Conservation (phyloP, 1,140 invertebrate species). For the Pectinophora gossypiella region DNA sequence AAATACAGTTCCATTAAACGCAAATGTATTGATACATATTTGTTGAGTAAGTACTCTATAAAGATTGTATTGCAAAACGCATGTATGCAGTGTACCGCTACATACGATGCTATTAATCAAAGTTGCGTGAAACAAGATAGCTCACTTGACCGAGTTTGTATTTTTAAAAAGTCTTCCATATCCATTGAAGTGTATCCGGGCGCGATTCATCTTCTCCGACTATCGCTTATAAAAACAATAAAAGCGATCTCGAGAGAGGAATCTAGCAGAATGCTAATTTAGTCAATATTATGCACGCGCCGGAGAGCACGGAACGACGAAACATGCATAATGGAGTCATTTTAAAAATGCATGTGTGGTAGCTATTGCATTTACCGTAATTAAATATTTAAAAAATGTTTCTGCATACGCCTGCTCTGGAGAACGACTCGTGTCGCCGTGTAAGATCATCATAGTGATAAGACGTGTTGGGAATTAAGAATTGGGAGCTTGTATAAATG, state of each 20-base stretch:
- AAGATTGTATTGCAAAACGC: too few species aligned
- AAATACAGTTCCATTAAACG: not conserved
- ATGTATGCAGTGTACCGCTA: too few species aligned
- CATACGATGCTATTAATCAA: constrained; percentile 30
- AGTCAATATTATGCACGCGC: not conserved
- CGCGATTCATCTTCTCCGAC: constrained; percentile 15
- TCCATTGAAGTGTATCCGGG: constrained; percentile 9
- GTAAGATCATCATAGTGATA: too few species aligned
- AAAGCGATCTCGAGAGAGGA: not conserved
- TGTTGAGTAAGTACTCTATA: too few species aligned
- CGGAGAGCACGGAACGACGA: not conserved
- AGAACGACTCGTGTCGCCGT: too few species aligned
- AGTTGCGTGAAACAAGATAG: constrained; percentile 15
- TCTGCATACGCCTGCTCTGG: not conserved
- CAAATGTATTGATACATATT: too few species aligned
- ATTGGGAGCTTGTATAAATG: too few species aligned
- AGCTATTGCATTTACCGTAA: not conserved
- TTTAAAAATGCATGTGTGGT: not conserved
- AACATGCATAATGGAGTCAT: not conserved
- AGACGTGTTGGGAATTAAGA: too few species aligned
- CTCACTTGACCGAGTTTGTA: constrained; percentile 26
- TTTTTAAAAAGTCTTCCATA: constrained; percentile 19
- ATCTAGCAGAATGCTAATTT: not conserved
- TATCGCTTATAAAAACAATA: not conserved
- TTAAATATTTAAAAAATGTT: not conserved